Conservation (phyloP, 2,113 vertebrate genomes). For the Pomatostomus ruficeps region DNA sequence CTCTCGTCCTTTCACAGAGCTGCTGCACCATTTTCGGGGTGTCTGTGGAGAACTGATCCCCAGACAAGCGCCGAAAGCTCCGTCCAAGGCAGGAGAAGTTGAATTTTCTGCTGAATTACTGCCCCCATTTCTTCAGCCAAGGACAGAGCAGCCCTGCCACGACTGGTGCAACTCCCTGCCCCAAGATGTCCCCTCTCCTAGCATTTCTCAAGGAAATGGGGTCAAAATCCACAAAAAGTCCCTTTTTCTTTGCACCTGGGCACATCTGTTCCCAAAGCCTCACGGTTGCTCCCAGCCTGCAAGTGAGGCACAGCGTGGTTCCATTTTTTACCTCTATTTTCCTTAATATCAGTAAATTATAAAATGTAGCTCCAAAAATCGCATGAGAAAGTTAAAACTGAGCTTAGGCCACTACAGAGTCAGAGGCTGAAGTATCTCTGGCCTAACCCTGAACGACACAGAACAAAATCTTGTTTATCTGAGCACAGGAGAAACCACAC, state of each 20-base stretch:
- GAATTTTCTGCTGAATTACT: not conserved
- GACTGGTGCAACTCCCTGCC: not conserved
- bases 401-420: not conserved
- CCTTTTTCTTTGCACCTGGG: not conserved
- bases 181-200: not conserved
- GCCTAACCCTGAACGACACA: not conserved
- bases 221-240: not conserved
- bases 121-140: not conserved
- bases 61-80: not conserved
- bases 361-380: not conserved
- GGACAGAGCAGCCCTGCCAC: not conserved
- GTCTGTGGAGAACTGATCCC: not conserved
- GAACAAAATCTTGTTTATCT: not conserved
- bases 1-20: not conserved
- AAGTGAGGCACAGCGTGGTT: accelerated
- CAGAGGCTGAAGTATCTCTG: not conserved
- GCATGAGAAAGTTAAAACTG: not conserved
- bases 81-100: not conserved
- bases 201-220: not conserved
- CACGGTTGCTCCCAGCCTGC: not conserved
- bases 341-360: accelerated
- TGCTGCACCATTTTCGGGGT: not conserved
- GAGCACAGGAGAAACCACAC: not conserved
- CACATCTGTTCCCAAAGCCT: not conserved
- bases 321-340: not conserved